Percentiles rank a stretch among this genome's conserved stretches.
Evolutionary conservation across 2,113 vertebrate species (phyloP).

Genomic region (Sterrhoptilus dennistouni): DNA sequence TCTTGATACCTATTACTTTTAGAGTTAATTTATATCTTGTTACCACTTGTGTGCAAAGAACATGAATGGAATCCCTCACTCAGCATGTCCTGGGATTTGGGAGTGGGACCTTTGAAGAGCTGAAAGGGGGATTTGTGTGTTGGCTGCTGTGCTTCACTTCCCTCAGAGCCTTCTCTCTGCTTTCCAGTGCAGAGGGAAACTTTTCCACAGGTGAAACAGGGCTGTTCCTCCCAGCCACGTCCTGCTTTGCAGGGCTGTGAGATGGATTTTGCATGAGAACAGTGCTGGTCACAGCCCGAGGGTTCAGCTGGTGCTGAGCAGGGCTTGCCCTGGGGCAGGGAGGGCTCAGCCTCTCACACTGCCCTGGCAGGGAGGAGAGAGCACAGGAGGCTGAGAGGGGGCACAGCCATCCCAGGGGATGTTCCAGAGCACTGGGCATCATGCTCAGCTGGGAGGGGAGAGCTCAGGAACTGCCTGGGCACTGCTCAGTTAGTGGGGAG

Average conservation of each 20-base stretch:
- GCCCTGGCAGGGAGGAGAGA: not conserved
- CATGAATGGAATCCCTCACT: not conserved
- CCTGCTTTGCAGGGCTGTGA: not conserved
- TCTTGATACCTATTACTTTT: not conserved
- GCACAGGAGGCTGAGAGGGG: too few relatives aligned
- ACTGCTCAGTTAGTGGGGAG: not conserved
- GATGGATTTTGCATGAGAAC: fast-evolving
- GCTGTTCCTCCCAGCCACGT: not conserved
- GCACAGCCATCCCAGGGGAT: not conserved
- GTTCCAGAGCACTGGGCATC: not conserved
- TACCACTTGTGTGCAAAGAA: not conserved
- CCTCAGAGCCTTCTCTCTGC: not conserved
- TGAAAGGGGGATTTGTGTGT: not conserved
- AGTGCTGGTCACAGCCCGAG: fast-evolving
- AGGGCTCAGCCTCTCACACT: too few relatives aligned
- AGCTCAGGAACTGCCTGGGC: not conserved
- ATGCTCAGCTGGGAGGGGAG: not conserved
- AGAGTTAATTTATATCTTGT: not conserved
- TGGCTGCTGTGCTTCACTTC: not conserved
- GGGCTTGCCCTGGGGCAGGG: not conserved
- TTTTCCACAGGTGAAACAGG: not conserved
- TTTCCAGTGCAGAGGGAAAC: too few relatives aligned
- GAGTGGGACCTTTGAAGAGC: not conserved
- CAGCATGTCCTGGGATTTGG: not conserved
- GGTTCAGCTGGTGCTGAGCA: not conserved